Evolutionary conservation across 2,113 vertebrate genomes (phyloP).

Genomic region (Scortum barcoo): DNA sequence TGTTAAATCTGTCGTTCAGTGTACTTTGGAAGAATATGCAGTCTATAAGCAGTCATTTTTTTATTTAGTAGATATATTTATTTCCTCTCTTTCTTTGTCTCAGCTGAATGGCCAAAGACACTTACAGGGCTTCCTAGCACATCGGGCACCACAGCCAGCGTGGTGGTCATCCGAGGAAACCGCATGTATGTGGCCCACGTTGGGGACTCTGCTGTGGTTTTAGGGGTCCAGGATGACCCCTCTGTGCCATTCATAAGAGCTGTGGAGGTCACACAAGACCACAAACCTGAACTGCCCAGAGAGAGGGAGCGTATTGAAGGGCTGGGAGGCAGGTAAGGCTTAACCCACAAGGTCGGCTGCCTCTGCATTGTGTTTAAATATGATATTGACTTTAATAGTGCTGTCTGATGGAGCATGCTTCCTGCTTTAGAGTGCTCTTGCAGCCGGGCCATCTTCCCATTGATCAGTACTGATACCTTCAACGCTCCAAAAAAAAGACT

Average conservation of each 20-base stretch:
- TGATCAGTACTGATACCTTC: not conserved
- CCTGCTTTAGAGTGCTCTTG: not conserved
- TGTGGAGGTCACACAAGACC: conserved; percentile 96
- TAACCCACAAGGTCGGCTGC: not conserved
- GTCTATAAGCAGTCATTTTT: not conserved
- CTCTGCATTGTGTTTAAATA: not conserved
- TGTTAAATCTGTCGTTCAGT: not conserved
- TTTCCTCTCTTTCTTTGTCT: conserved; percentile 8
- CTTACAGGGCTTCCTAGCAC: conserved; percentile 97
- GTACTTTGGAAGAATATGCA: not conserved
- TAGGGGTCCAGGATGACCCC: conserved; percentile 92
- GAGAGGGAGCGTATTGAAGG: conserved; percentile 97
- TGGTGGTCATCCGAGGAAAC: conserved; percentile 93
- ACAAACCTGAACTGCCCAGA: conserved; percentile 95
- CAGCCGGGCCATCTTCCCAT: not conserved
- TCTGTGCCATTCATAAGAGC: conserved; percentile 90
- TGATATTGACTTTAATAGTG: not conserved
- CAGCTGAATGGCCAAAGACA: conserved; percentile 98
- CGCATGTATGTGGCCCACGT: conserved; percentile 97
- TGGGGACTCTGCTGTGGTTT: conserved; percentile 94
- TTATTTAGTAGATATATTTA: not conserved
- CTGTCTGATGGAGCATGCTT: not conserved
- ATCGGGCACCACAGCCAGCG: conserved; percentile 95
- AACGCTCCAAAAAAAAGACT: not conserved
- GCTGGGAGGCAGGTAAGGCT: conserved; percentile 93